Base-by-base conservation (phyloP, 2,888 invertebrate species). In the Lasioglossum morio region DNA sequence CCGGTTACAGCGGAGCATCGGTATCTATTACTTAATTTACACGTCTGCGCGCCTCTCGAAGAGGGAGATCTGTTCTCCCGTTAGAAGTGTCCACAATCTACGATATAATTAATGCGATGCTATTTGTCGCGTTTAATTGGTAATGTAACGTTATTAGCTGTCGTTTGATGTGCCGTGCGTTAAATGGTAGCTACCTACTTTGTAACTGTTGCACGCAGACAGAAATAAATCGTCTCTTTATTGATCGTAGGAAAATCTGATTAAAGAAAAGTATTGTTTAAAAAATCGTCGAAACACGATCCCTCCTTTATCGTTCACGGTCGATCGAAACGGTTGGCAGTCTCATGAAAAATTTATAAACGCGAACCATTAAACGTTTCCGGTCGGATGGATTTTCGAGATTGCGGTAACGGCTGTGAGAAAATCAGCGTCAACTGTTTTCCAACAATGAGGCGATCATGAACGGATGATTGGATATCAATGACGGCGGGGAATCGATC, bases 401-500 rank as follows among this genome's bases (percentile, higher is more conserved):
- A 92, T 92, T 90, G 86, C 84, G 90, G 91, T 86, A 90, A 87
- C 82, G 81, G 81, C 87, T 92, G 94, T 94, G 94, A 94, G 95
- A 94, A 94, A 93, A 88, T 89, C 81, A 37, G 66, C 69, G 74
- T 82, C 80, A 87, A 92, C 87, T 91, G 90, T 92, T 92, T 93
- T 92, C 84, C 89, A 84, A 93, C 92, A 92, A 93, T 92, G 79
- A 91, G 81, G 74, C 84, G 89, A 92, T 93, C 91, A 85, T 94
- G 91, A 93, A 94, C 94, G 93, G 93, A 91, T 93, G 92, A 94
- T 95, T 92, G 94, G 92, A 90, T 94, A 94, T 95, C 95, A 95
- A 95, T 95, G 91, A 94, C 93, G 93, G 93, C 93, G 92, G 92
- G 93, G 92, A 83, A 84, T 75, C 84, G 84, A 84, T 79, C 87